Base-by-base conservation (phyloP, 2,888 invertebrate species). In the Hirtodrosophila alboralis region DNA sequence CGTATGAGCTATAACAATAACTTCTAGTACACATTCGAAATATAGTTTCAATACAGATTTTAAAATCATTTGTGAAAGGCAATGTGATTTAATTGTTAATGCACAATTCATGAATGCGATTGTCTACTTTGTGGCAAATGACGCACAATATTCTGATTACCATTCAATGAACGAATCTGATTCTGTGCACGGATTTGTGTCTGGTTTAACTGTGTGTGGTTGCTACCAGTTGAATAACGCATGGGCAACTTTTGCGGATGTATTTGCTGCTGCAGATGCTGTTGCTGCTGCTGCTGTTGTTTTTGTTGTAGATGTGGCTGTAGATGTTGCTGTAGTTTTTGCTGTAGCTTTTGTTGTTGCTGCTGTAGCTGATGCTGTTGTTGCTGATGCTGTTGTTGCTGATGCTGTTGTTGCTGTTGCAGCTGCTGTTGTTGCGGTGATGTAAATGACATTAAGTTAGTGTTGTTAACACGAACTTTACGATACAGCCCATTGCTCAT, bases 391-490 rank as follows among this genome's bases (percentile, higher is more conserved):
- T 28, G 13, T 6, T 45, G 45, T 8, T 31, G 34, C 1, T 23
- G 26, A 6, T 13, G 28, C 13, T 27, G 56, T 23, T 54, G 45
- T 13, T 34, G 62, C 1, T 56, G 59, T 13, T 21, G 33, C 9
- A 8, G 21, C 14, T 16, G 14, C 4, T 27, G 33, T 23, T 4
- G 26, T 1, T 13, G 10, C 8, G 13, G n/a, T 7, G 53, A 66
- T 9, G 48, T 40, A 1, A 66, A 12, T 2, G 51, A 23, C 10
- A 75, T 34, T 1, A 63, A 14, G 23, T 71, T 71, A 3, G 59
- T 21, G n/a, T 60, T 85, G 36, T 26, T 63, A 0, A 81, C 30
- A 0, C 68, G 84, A 4, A 79, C 52, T 4, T 78, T 65, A 0
- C 60, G 64, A 5, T 57, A 44, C 14, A 60, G n/a, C n/a, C n/a